These are phyloP conservation scores for Dicrurus megarhynchus DNA, from an alignment of 2,113 vertebrate genomes.

Conservation along the genomic window DNA sequence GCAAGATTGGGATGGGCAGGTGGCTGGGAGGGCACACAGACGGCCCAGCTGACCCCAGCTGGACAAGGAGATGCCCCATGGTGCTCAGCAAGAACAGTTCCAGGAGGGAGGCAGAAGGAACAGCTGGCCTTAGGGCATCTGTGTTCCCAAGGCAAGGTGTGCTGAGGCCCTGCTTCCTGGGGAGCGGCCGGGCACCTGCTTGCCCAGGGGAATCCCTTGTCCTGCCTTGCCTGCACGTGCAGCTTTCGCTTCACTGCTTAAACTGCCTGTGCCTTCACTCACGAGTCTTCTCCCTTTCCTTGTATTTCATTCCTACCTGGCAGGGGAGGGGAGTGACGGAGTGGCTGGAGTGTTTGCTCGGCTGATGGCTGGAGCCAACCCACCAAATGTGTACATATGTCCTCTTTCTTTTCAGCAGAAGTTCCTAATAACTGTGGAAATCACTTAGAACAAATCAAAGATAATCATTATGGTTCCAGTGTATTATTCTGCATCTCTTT, in stretches of 20 bases:
- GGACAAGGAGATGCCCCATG: background rate
- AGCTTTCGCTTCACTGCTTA: background rate
- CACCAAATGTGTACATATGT: background rate
- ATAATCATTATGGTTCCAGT: background rate
- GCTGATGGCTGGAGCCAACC: background rate
- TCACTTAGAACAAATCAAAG: background rate
- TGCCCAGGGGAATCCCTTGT: background rate
- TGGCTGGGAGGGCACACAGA: background rate
- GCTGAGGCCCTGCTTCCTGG: background rate
- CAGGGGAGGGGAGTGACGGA: background rate
- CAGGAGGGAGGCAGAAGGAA: background rate
- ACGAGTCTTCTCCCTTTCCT: background rate
- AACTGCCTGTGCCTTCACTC: background rate
- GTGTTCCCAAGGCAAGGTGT: background rate
- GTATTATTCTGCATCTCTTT: background rate
- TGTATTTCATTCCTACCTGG: background rate
- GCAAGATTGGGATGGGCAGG: rapidly evolving
- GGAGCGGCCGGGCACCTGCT: too few relatives aligned
- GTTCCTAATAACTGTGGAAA: background rate
- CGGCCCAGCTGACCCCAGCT: background rate
- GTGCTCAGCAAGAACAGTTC: background rate
- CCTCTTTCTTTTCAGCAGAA: background rate
- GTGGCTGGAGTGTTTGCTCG: background rate
- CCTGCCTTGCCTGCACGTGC: background rate
- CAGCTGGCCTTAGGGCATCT: rapidly evolving